Conservation (phyloP, 1,140 invertebrate species). For the Mycetomoellerius zeteki region DNA sequence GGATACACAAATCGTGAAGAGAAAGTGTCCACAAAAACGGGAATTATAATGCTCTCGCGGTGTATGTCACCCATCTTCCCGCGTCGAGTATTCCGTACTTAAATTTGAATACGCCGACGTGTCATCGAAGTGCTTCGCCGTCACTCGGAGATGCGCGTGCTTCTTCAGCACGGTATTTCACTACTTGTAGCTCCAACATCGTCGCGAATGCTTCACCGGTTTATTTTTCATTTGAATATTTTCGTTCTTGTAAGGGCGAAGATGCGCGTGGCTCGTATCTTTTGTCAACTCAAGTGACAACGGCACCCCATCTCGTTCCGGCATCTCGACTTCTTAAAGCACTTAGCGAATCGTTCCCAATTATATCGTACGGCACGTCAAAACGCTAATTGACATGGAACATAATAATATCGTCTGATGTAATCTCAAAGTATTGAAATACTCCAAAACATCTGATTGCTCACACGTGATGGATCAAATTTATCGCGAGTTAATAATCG, state of each 20-base stretch:
- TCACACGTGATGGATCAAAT: background rate
- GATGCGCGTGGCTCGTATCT: constrained; percentile 72
- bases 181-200: constrained; percentile 48
- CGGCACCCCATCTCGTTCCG: background rate
- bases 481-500: background rate
- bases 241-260: constrained; percentile 49
- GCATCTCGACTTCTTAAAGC: constrained; percentile 19
- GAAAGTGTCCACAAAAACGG: constrained; percentile 76
- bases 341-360: constrained; percentile 20
- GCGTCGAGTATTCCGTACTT: constrained; percentile 67
- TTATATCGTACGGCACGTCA: constrained; percentile 26
- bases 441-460: background rate
- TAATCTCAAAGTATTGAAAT: background rate
- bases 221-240: constrained; percentile 56
- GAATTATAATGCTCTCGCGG: constrained; percentile 66
- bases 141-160: constrained; percentile 48
- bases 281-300: constrained; percentile 38
- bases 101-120: constrained; percentile 68
- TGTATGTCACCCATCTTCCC: constrained; percentile 63
- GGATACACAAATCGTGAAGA: constrained; percentile 59
- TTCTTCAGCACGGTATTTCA: constrained; percentile 43
- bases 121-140: constrained; percentile 72
- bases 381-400: constrained; percentile 51
- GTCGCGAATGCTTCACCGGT: constrained; percentile 43
- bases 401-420: background rate